Conservation (phyloP, 1,140 invertebrate species). For the Temnothorax longispinosus region DNA sequence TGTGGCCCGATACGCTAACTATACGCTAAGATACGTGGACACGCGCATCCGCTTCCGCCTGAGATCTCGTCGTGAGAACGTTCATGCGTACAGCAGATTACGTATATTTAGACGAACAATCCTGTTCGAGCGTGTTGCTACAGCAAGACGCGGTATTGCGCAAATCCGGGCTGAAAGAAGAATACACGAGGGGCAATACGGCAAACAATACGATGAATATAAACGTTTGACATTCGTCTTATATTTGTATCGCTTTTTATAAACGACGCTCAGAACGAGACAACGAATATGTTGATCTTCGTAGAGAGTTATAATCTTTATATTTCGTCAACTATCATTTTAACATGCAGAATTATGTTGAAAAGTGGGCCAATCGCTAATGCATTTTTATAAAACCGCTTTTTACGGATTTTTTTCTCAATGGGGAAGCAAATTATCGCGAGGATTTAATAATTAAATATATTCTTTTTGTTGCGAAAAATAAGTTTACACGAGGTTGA, state of each 20-base stretch:
- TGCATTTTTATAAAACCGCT: neutral
- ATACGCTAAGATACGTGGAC: slow-evolving; percentile 49
- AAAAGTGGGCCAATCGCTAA: neutral
- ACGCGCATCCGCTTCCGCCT: slow-evolving; percentile 13
- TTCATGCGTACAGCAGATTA: slow-evolving; percentile 3
- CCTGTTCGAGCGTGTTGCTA: neutral
- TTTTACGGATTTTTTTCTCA: neutral
- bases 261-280: neutral
- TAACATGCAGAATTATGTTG: neutral
- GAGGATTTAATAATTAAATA: neutral
- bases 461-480: neutral
- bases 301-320: too few relatives aligned
- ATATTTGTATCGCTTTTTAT: neutral
- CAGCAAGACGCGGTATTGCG: too few relatives aligned
- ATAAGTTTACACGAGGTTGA: slow-evolving; percentile 13
- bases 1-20: slow-evolving; percentile 23
- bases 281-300: neutral
- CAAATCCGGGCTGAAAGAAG: neutral
- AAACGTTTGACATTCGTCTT: neutral
- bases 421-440: neutral
- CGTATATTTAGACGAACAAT: slow-evolving; percentile 20
- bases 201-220: neutral
- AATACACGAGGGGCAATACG: neutral
- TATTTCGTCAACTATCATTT: neutral
- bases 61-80: slow-evolving; percentile 28